Conservation (phyloP, 53 echinoderm and acorn worm genomes). For the Echinometra lucunter region DNA sequence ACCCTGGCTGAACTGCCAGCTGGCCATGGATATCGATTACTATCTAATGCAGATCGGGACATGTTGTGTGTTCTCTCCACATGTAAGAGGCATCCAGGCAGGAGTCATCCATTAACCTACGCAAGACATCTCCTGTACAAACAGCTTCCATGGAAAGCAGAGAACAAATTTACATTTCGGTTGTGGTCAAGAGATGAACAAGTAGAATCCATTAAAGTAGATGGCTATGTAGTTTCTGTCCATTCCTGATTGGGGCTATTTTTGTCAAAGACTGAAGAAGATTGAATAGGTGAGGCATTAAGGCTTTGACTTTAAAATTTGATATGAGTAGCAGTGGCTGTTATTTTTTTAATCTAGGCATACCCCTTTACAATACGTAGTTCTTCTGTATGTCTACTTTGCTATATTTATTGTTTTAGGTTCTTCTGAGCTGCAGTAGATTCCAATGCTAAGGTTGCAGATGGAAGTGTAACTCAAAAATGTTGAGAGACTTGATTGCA, state of each 20-base stretch:
- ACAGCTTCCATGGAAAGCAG: neutral
- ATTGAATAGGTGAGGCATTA: neutral
- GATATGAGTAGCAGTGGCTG: too few species aligned
- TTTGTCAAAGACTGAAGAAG: neutral
- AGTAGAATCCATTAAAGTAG: slow-evolving; percentile 11
- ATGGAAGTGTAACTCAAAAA: too few species aligned
- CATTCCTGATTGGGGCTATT: neutral
- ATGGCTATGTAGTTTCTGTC: neutral
- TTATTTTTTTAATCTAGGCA: neutral
- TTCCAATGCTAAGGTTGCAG: too few species aligned
- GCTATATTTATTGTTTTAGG: neutral
- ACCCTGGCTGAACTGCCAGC: neutral
- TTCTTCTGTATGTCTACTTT: neutral
- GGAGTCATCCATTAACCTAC: neutral
- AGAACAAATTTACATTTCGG: neutral
- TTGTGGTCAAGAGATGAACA: slow-evolving; percentile 28
- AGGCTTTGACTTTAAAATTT: neutral
- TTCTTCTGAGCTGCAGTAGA: too few species aligned
- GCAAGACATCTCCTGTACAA: neutral
- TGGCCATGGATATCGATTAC: neutral
- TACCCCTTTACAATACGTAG: neutral
- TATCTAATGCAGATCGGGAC: neutral
- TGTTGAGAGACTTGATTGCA: too few species aligned
- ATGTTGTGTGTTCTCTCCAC: neutral
- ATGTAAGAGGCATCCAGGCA: neutral